phyloP scores from a whole-genome alignment of 2,888 invertebrate species.

The Sinopyrophorus schimmeli region DNA sequence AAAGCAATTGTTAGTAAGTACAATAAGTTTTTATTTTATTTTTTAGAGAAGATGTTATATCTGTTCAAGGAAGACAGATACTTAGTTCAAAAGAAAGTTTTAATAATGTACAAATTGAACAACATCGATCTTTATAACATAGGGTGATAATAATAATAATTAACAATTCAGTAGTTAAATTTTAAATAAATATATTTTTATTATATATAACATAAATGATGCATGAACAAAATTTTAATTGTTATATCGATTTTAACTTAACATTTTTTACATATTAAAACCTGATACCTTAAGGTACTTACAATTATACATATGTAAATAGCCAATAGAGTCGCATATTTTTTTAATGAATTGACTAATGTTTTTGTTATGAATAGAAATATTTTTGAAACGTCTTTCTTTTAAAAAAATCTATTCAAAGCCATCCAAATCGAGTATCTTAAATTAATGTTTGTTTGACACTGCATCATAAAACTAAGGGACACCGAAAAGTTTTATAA shows the following conservation, averaged over 20 bases:
- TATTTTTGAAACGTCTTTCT: too few relatives aligned
- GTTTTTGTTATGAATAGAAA: conserved; percentile 3
- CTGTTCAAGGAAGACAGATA: conserved; percentile 25
- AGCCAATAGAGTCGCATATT: not conserved
- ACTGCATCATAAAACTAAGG: too few relatives aligned
- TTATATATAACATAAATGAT: conserved; percentile 1
- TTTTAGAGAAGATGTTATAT: conserved; percentile 26
- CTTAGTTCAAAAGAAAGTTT: conserved; percentile 33
- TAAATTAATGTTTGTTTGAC: too few relatives aligned
- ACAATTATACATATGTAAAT: too few relatives aligned
- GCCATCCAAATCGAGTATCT: too few relatives aligned
- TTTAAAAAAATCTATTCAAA: too few relatives aligned
- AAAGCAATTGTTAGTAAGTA: not conserved
- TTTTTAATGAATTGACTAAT: not conserved
- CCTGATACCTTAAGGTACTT: too few relatives aligned
- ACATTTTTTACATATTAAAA: too few relatives aligned
- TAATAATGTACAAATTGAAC: conserved; percentile 26
- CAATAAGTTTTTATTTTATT: not conserved
- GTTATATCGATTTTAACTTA: too few relatives aligned
- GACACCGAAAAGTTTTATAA: too few relatives aligned
- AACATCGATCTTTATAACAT: conserved; percentile 34
- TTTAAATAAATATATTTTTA: conserved; percentile 6
- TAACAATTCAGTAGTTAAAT: too few relatives aligned
- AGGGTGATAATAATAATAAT: conserved; percentile 1
- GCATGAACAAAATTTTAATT: too few relatives aligned